Conservation (phyloP, 2,113 vertebrate genomes). For the Pedetes capensis region DNA sequence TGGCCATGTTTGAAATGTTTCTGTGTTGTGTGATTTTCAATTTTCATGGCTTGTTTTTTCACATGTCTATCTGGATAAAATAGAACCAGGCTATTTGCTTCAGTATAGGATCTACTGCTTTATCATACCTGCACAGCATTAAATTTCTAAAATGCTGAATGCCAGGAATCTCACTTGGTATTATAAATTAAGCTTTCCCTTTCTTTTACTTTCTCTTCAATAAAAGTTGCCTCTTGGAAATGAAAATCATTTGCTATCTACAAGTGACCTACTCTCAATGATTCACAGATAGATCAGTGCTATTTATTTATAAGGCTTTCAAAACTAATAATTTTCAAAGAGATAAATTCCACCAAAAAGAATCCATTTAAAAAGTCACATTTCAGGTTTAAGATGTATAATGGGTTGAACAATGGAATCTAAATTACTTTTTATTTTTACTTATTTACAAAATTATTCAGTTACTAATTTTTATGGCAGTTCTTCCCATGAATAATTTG, state of each 20-base stretch:
- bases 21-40: not conserved
- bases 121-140: not conserved
- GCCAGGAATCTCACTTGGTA: not conserved
- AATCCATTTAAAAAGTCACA: not conserved
- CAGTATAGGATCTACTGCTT: not conserved
- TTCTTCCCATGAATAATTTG: not conserved
- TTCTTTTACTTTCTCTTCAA: conserved; percentile 53
- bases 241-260: conserved; percentile 72
- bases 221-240: conserved; percentile 65
- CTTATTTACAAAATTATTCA: not conserved
- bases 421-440: conserved; percentile 2
- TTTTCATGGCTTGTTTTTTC: not conserved
- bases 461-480: not conserved
- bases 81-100: not conserved
- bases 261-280: conserved; percentile 69
- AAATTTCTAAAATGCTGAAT: not conserved
- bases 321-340: conserved; percentile 71
- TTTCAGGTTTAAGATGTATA: conserved; percentile 23
- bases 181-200: conserved; percentile 48
- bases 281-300: conserved; percentile 66
- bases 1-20: not conserved
- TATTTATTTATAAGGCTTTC: conserved; percentile 73
- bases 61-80: not conserved
- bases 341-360: conserved; percentile 59
- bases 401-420: not conserved